phyloP scores from a whole-genome alignment of 92 coral and sea anemone genomes.

The Isaurus tuberculatus region DNA sequence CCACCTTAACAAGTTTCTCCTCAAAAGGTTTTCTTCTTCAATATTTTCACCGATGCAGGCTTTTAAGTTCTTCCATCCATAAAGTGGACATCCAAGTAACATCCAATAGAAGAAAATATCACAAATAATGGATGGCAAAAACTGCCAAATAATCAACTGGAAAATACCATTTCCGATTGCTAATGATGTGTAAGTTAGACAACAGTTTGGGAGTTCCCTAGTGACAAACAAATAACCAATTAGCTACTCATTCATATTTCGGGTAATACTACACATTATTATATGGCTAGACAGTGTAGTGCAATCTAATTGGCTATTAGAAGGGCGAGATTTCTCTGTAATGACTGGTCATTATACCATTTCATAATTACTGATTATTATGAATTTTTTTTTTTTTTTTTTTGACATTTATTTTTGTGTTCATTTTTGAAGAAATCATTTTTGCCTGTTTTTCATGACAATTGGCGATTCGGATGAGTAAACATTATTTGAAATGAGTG shows the following conservation, averaged over 20 bases:
- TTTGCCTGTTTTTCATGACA: too few relatives aligned
- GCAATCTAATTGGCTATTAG: too few relatives aligned
- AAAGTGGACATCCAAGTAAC: slow-evolving; percentile 77
- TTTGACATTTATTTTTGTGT: too few relatives aligned
- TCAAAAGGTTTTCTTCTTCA: slow-evolving; percentile 39
- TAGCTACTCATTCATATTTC: not conserved
- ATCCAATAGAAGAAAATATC: slow-evolving; percentile 86
- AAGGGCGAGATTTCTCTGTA: too few relatives aligned
- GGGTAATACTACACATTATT: too few relatives aligned
- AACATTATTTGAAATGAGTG: too few relatives aligned
- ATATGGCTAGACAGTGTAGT: too few relatives aligned
- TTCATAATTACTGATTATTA: too few relatives aligned
- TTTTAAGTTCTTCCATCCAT: slow-evolving; percentile 84
- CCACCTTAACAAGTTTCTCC: slow-evolving; percentile 60
- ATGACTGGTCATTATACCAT: too few relatives aligned
- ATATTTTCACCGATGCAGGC: slow-evolving; percentile 50
- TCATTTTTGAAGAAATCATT: too few relatives aligned
- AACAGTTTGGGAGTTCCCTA: slow-evolving; percentile 70
- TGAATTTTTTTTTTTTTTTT: too few relatives aligned
- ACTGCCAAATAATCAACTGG: slow-evolving; percentile 67
- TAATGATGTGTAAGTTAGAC: slow-evolving; percentile 34
- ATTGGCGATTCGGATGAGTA: too few relatives aligned
- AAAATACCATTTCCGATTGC: slow-evolving; percentile 73
- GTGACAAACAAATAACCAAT: not conserved
- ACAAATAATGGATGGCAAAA: slow-evolving; percentile 73